A percentile compares a stretch with the other conserved stretches of the same genome.
phyloP scores from a whole-genome alignment of 2,797 vertebrate genomes.

The Esox masquinongy region DNA sequence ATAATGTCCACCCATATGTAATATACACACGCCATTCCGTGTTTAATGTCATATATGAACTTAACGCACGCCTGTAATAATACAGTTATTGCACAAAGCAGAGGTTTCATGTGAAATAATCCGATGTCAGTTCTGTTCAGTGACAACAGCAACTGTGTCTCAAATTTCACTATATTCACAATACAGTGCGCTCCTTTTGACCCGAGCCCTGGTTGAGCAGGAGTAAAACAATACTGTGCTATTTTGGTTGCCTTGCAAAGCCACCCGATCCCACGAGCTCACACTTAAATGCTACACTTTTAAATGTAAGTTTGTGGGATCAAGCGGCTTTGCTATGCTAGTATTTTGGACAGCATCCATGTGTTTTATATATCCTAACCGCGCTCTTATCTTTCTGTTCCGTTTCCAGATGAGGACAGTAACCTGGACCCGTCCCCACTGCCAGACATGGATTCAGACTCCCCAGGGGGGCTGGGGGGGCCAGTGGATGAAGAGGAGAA shows the following conservation, averaged over 20 bases:
- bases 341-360: background rate
- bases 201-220: background rate
- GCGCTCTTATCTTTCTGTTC: background rate
- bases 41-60: background rate
- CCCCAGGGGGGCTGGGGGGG: slow-evolving; percentile 61
- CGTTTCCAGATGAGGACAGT: slow-evolving; percentile 89
- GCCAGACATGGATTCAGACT: slow-evolving; percentile 79
- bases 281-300: too few species aligned
- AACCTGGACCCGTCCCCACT: slow-evolving; percentile 89
- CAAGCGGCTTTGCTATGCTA: background rate
- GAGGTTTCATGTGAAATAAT: background rate
- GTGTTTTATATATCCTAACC: background rate
- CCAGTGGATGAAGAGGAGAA: slow-evolving; percentile 92
- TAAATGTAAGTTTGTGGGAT: too few species aligned
- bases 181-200: background rate
- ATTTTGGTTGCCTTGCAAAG: background rate
- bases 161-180: background rate
- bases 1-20: slow-evolving; percentile 1
- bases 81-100: background rate
- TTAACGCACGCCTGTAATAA: background rate
- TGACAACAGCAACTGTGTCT: background rate
- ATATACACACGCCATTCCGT: too few species aligned
- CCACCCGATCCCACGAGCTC: too few species aligned
- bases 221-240: background rate
- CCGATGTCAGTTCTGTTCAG: background rate